These are phyloP conservation scores for Tachystola acroxantha DNA, from an alignment of 2,888 invertebrate species.

Conservation along the genomic window DNA sequence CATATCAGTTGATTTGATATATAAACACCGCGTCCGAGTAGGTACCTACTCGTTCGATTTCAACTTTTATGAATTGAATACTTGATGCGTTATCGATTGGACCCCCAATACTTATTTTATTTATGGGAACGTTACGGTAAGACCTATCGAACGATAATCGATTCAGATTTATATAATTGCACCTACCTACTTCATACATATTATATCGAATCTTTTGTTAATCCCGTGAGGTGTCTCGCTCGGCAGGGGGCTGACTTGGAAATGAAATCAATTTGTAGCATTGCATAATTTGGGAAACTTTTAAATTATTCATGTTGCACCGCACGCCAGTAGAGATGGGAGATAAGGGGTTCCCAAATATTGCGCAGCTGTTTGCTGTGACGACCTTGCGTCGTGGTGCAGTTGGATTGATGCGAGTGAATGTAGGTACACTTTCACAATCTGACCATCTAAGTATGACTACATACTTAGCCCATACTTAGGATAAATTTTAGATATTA, in stretches of 20 bases:
- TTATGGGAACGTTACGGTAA: neutral
- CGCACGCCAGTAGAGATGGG: constrained; percentile 39
- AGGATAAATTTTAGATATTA: too few relatives aligned
- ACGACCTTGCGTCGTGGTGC: constrained; percentile 41
- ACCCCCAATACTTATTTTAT: too few relatives aligned
- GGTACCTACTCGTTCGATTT: too few relatives aligned
- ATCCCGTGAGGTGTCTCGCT: constrained; percentile 31
- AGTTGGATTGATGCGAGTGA: constrained; percentile 34
- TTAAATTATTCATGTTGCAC: constrained; percentile 53
- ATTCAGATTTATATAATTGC: constrained; percentile 30
- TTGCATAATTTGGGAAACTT: constrained; percentile 66
- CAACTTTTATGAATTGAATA: too few relatives aligned
- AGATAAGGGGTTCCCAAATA: constrained; percentile 52
- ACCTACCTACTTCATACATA: constrained; percentile 16
- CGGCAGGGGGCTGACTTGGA: constrained; percentile 53
- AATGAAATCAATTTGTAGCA: constrained; percentile 61
- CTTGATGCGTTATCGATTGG: too few relatives aligned
- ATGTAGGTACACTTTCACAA: constrained; percentile 13
- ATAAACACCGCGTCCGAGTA: too few relatives aligned
- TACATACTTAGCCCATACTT: too few relatives aligned
- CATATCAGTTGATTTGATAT: too few relatives aligned
- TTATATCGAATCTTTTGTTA: constrained; percentile 33
- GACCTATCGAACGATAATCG: constrained; percentile 17
- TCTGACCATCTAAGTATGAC: too few relatives aligned
- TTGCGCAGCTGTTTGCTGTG: constrained; percentile 29